Percentiles rank a stretch among this genome's conserved stretches.
Evolutionary conservation across 2,797 vertebrate genomes (phyloP).

Genomic region (Bucorvus abyssinicus): DNA sequence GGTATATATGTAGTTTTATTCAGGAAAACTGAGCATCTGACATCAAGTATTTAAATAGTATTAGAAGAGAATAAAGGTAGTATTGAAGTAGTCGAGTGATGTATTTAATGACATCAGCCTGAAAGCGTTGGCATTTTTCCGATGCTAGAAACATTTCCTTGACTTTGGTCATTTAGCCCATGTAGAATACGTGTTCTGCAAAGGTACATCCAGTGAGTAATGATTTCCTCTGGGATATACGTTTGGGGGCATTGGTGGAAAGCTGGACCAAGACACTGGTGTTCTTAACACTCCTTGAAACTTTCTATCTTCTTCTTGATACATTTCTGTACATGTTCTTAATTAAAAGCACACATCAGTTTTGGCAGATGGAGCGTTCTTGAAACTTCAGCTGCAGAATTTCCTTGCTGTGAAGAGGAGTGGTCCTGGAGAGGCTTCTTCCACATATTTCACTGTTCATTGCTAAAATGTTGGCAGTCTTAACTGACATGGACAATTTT

Average conservation of each 20-base stretch:
- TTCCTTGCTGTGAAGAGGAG: neutral
- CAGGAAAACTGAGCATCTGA: neutral
- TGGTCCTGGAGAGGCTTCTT: neutral
- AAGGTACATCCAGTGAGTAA: neutral
- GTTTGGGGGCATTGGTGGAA: neutral
- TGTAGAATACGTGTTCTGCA: neutral
- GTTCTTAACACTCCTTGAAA: neutral
- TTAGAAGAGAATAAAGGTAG: neutral
- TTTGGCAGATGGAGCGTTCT: conserved; percentile 17
- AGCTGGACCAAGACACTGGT: neutral
- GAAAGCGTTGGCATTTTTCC: neutral
- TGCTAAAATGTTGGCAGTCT: neutral
- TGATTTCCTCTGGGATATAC: neutral
- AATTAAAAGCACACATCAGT: conserved; percentile 45
- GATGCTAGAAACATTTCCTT: neutral
- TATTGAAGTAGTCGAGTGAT: neutral
- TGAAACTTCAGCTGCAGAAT: neutral
- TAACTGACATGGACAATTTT: neutral
- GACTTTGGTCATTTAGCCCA: neutral
- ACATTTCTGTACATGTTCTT: neutral
- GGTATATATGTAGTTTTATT: neutral
- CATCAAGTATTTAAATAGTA: neutral
- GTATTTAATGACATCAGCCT: neutral
- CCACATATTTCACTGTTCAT: neutral
- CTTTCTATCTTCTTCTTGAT: neutral